Conservation (phyloP, 2,113 vertebrate genomes). For the Indicator indicator region DNA sequence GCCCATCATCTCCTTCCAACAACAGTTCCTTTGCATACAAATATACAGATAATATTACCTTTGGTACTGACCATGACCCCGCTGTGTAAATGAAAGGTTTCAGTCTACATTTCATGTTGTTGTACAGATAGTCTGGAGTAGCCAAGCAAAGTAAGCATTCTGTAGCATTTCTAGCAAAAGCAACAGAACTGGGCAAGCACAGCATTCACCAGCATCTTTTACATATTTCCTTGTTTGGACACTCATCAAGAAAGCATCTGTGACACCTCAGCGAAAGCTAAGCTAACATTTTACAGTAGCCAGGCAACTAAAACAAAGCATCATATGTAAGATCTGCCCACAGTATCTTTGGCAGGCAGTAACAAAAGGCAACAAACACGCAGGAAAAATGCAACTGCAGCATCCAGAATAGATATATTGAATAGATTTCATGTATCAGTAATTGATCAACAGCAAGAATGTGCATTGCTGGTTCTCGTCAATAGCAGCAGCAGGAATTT, state of each 20-base stretch:
- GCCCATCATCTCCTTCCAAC: constrained; percentile 2
- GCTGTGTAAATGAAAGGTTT: not conserved
- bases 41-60: not conserved
- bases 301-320: constrained; percentile 66
- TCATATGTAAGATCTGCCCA: constrained; percentile 4
- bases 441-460: not conserved
- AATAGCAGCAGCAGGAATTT: constrained; percentile 14
- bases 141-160: not conserved
- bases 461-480: not conserved
- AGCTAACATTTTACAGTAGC: constrained; percentile 62
- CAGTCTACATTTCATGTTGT: not conserved
- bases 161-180: constrained; percentile 26
- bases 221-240: constrained; percentile 35
- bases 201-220: constrained; percentile 21
- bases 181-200: not conserved
- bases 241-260: constrained; percentile 43
- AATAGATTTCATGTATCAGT: constrained; percentile 33
- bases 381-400: constrained; percentile 26
- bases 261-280: constrained; percentile 49
- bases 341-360: constrained; percentile 9
- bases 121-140: not conserved
- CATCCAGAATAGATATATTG: not conserved
- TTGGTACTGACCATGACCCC: not conserved
- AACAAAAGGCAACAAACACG: constrained; percentile 50
- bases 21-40: not conserved